Evolutionary conservation across 1,140 invertebrate species (phyloP), one percentile per base, ranked within the genome.

Genomic region (Heliconius eleuchia): DNA sequence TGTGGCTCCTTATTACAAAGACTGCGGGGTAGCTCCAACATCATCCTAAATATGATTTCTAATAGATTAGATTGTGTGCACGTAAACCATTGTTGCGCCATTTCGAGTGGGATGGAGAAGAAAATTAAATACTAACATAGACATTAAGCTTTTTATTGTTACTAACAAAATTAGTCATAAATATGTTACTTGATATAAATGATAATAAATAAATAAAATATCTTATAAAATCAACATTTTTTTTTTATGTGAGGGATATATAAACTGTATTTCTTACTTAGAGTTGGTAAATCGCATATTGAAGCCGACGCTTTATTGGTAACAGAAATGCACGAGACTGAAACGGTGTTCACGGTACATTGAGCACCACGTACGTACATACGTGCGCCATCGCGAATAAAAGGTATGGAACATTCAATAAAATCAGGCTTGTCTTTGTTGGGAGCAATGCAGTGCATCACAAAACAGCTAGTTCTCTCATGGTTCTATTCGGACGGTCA

Each of bases 351-450:
- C 13, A 76, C 74, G 74, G 55, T 66, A 76, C 74, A 70, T 70
- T 70, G 74, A 66, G 74, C 52, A 57, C 60, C 60, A 30, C 60
- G 66, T 42, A 19, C 18, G 46, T 46, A 46, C 13, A 16, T 46
- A 23, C 57, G 60, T 66, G 34, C n/a, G 18, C 57, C 30, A 39
- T 52, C 42, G 57, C 57, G 57, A 76, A 76, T 76, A 76, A 76
- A 76, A 76, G 74, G 74, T 39, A 76, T 55, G 50, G 73, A 66
- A 8, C 57, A 39, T 70, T 76, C 74, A 76, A 76, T 76, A 76
- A 76, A 76, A 76, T 76, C 55, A 76, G 27, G 74, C 57, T 46
- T 11, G 74, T 66, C 74, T 76, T 70, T 76, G 37, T 70, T 70
- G 34, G 55, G 27, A 46, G 34, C 37, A 27, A 46, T 76, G 55